Base-by-base conservation (phyloP, 2,797 vertebrate genomes). In the Leptatherina wallacei region DNA sequence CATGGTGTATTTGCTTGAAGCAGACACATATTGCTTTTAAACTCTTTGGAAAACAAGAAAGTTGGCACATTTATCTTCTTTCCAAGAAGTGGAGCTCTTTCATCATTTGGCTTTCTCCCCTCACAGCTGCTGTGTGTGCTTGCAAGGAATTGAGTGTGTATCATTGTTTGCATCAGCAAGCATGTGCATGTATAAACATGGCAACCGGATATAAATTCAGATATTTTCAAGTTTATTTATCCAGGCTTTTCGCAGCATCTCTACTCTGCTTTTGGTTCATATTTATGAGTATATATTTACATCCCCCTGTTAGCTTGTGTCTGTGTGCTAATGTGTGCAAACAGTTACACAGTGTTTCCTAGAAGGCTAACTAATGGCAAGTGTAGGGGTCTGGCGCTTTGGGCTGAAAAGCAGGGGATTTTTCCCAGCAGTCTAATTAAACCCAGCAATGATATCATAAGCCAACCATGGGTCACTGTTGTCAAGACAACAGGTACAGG, bases 361-460 rank as follows among this genome's bases (percentile, higher is more conserved):
- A 81, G 81, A 91, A 85, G 84, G 71, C 70, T 61, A 71, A 51
- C 67, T 67, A 33, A 79, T 66, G 61, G 76, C 69, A 76, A 84
- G 68, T 52, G 59, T 51, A 82, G 75, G 82, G 81, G 72, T 83
- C 86, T 79, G 80, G 73, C 58, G 88, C 81, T 88, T 87, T 85
- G 89, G 86, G 67, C 77, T 84, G 74, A 64, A 42, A 75, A 73
- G 80, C 9, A 12, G 78, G 88, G 88, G 81, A 82, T 86, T 91
- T 93, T 90, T 88, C 84, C 78, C 71, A 66, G 84, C 81, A 87
- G 61, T 61, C 56, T 90, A 88, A 92, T 92, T 89, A 85, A 86
- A 86, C 49, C 73, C 87, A 89, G 84, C 29, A 40, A 79, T 93
- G 91, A 93, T 92, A 89, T 93, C 87, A 91, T 69, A 69, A 84